Conservation (phyloP, 2,888 invertebrate genomes). For the Rhagonycha fulva region DNA sequence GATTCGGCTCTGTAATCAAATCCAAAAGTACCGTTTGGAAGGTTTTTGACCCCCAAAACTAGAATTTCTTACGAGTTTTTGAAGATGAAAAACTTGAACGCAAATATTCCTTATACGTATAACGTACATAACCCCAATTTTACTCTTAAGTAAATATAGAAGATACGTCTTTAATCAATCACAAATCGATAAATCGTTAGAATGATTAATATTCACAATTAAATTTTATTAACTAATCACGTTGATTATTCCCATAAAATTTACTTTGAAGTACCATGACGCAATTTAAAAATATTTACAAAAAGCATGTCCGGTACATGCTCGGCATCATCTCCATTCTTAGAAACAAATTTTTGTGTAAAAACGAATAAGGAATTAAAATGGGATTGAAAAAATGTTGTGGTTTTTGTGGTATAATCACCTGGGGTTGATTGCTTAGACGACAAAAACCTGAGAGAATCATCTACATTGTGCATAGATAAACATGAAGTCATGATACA, state of each 20-base stretch:
- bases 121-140: background rate
- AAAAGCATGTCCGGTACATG: background rate
- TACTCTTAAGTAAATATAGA: background rate
- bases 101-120: constrained; percentile 3
- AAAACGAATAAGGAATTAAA: background rate
- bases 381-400: constrained; percentile 2
- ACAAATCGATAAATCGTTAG: background rate
- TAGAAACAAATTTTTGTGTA: background rate
- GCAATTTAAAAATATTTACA: background rate
- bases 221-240: background rate
- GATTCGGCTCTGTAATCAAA: constrained; percentile 15
- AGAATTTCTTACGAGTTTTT: constrained; percentile 9
- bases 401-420: constrained; percentile 13
- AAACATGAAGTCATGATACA: constrained; percentile 12
- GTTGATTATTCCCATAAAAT: background rate
- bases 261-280: background rate
- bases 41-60: constrained; percentile 26
- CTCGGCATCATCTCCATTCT: background rate
- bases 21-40: constrained; percentile 25
- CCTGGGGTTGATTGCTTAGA: constrained; percentile 2
- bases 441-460: background rate
- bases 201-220: background rate
- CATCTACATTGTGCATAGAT: constrained; percentile 12
- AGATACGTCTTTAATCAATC: background rate
- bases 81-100: constrained; percentile 10